phyloP scores from a whole-genome alignment of 2,797 vertebrate species.

The Eulemur albifrons region DNA sequence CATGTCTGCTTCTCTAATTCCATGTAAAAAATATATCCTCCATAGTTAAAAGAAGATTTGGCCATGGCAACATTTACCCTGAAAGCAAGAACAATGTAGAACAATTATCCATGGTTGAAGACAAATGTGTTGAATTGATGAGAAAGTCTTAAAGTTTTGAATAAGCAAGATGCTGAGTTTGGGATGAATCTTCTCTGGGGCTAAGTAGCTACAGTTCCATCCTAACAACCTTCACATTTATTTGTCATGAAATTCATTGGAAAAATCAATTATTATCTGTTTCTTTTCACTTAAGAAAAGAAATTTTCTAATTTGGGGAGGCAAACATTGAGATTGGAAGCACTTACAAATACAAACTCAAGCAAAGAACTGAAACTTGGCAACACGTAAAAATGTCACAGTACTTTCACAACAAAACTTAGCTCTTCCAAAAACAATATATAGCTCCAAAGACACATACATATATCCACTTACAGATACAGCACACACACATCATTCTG shows the following conservation, averaged over 20 bases:
- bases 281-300: slow-evolving; percentile 25
- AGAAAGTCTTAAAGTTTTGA: neutral
- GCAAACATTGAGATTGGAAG: slow-evolving; percentile 32
- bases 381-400: slow-evolving; percentile 54
- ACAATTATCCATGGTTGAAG: neutral
- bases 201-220: neutral
- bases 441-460: slow-evolving; percentile 53
- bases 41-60: neutral
- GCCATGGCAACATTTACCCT: neutral
- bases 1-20: neutral
- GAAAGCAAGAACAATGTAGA: neutral
- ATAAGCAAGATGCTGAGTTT: neutral
- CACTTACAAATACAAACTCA: slow-evolving; percentile 58
- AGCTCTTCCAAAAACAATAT: slow-evolving; percentile 60
- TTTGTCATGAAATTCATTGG: neutral
- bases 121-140: neutral
- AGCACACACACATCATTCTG: slow-evolving; percentile 60
- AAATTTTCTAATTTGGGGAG: neutral
- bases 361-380: slow-evolving; percentile 51
- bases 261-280: slow-evolving; percentile 30
- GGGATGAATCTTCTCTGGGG: neutral
- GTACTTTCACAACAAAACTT: slow-evolving; percentile 66
- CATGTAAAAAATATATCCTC: neutral
- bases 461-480: slow-evolving; percentile 60
- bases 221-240: neutral